Percentiles rank a stretch among this genome's conserved stretches.
Evolutionary conservation across 1,140 invertebrate species (phyloP).

Genomic region (Pseudomyrmex flavicornis): DNA sequence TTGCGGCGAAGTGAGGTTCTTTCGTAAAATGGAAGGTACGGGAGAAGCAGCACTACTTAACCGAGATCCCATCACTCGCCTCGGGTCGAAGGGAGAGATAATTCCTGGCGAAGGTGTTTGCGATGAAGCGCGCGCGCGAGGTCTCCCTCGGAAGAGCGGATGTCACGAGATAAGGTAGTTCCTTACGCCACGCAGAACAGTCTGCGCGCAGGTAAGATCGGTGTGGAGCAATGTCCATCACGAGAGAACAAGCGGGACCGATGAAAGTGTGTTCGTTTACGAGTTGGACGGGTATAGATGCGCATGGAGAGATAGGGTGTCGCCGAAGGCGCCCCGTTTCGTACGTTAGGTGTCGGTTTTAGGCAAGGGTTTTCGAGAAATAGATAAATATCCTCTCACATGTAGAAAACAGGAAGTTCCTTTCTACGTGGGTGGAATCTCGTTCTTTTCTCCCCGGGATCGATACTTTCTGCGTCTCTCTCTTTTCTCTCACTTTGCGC

Average conservation of each 20-base stretch:
- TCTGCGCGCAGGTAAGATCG: conserved; percentile 67
- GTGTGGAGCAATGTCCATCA: conserved; percentile 30
- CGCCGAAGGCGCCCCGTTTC: conserved; percentile 75
- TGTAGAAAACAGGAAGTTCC: conserved; percentile 75
- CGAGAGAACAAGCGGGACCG: not conserved
- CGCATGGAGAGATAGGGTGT: conserved; percentile 71
- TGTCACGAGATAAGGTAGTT: conserved; percentile 67
- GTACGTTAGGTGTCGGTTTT: conserved; percentile 74
- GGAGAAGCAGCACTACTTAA: conserved; percentile 30
- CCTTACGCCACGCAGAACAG: conserved; percentile 38
- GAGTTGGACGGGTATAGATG: conserved; percentile 70
- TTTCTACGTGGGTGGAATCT: conserved; percentile 76
- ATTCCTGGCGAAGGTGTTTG: conserved; percentile 63
- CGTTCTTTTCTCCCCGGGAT: conserved; percentile 8
- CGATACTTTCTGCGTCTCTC: conserved; percentile 33
- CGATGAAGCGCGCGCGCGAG: conserved; percentile 51
- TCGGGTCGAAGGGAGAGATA: conserved; percentile 65
- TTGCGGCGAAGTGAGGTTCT: not conserved
- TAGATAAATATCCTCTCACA: conserved; percentile 76
- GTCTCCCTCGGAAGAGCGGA: conserved; percentile 61
- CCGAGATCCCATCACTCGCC: conserved; percentile 61
- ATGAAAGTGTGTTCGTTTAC: conserved; percentile 56
- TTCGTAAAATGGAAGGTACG: not conserved
- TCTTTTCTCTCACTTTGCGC: not conserved
- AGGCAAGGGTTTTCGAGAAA: conserved; percentile 77